Conservation (phyloP, 2,888 invertebrate species). For the Sphecodes monilicornis region DNA sequence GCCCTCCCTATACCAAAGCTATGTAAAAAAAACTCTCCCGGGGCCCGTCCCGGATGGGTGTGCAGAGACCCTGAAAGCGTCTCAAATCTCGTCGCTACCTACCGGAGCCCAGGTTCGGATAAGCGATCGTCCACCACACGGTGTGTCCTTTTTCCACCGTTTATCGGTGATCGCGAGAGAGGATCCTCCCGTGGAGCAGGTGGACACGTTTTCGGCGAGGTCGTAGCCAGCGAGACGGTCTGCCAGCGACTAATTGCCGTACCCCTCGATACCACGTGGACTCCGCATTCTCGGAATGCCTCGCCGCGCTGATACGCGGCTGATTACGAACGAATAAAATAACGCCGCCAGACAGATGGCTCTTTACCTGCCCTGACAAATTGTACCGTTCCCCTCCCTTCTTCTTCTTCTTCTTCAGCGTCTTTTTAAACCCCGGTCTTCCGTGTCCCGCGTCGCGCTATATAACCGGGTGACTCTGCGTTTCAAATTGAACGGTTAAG, state of each 20-base stretch:
- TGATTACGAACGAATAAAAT: constrained; percentile 74
- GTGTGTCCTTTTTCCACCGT: neutral
- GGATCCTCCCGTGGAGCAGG: constrained; percentile 28
- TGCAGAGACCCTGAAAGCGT: too few relatives aligned
- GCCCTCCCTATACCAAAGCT: too few relatives aligned
- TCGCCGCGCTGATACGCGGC: constrained; percentile 61
- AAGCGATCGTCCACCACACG: neutral
- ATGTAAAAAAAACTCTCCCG: too few relatives aligned
- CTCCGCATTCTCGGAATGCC: constrained; percentile 68
- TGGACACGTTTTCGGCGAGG: constrained; percentile 38
- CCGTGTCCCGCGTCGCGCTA: neutral
- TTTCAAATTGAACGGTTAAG: neutral
- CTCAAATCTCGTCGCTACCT: neutral
- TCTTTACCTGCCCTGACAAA: constrained; percentile 69
- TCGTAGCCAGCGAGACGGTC: constrained; percentile 16
- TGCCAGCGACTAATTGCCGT: constrained; percentile 70
- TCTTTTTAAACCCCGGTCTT: neutral
- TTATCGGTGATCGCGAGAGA: constrained; percentile 23
- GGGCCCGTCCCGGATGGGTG: too few relatives aligned
- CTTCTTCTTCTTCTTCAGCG: neutral
- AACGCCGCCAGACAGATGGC: constrained; percentile 67
- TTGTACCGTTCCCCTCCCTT: constrained; percentile 46
- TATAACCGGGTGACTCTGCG: neutral
- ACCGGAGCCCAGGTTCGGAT: neutral
- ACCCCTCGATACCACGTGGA: constrained; percentile 58